Evolutionary conservation across 2,797 vertebrate species (phyloP), one percentile per base, ranked within the genome.

Genomic region (Alectoris magna): DNA sequence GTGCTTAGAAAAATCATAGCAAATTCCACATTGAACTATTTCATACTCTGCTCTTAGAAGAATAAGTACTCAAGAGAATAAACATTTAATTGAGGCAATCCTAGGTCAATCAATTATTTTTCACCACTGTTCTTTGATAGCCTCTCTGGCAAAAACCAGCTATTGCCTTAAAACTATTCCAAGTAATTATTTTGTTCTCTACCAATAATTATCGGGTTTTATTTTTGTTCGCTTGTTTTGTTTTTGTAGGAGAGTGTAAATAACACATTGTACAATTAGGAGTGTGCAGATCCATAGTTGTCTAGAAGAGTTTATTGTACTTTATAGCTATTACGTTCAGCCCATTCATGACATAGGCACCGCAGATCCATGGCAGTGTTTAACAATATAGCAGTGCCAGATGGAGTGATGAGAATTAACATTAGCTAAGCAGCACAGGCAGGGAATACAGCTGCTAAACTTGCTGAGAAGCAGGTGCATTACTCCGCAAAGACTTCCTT

Each of bases 321-420:
- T 19, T 76, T 72, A 53, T 48, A 68, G 18, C 23, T 34, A 16
- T 48, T 64, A 21, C 7, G 13, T 43, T 64, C 38, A n/a, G 6
- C 10, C 23, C 19, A 34, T 31, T 64, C 34, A 9, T 31, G 34
- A 31, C 4, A 9, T 51, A 1, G 2, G 12, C 17, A 56, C 12
- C 24, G 29, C 14, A 51, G 31, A 66, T 36, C 10, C 8, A 2
- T 16, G 38, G 62, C 9, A 13, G 3, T 1, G 0, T 22, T 7
- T 21, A 44, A 34, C 4, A 18, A 13, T 9, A 2, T 22, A 46
- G 41, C 24, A 41, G 11, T 41, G 14, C 14, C 48, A 58, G 18
- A 8, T 8, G 26, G 22, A 62, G 10, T 51, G 3, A 72, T 14
- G 15, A 48, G 18, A 48, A 63, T 38, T 56, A 38, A 1, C 24